phyloP scores from a whole-genome alignment of 2,888 invertebrate species.

The Drosophila maculinotata region DNA sequence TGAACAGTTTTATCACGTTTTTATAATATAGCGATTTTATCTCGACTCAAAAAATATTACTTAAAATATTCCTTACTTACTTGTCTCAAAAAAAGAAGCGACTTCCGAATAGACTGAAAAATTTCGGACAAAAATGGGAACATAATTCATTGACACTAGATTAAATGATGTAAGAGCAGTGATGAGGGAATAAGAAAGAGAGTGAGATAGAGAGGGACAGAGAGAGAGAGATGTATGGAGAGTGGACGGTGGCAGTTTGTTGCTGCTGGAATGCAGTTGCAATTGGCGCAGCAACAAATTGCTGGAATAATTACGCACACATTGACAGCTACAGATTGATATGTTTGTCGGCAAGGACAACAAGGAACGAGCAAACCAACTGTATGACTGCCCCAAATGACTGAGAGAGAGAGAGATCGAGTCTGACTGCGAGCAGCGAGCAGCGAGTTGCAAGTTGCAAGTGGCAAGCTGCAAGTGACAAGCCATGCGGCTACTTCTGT shows the following conservation, averaged over 20 bases:
- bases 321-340: slow-evolving; percentile 80
- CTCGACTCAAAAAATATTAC: neutral
- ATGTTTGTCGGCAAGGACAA: slow-evolving; percentile 55
- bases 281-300: slow-evolving; percentile 83
- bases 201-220: neutral
- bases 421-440: no score
- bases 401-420: slow-evolving; percentile 24
- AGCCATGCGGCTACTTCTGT: slow-evolving; percentile 58
- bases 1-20: no score
- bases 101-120: no score
- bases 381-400: slow-evolving; percentile 51
- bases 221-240: neutral
- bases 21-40: no score
- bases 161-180: no score
- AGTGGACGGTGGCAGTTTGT: slow-evolving; percentile 13
- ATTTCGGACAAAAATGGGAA: neutral
- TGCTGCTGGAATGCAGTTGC: slow-evolving; percentile 71
- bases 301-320: slow-evolving; percentile 84
- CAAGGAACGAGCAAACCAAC: slow-evolving; percentile 21
- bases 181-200: neutral
- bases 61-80: no score
- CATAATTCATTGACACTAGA: no score
- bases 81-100: no score
- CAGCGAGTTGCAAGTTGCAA: no score
- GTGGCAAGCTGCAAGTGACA: slow-evolving; percentile 32